Base-by-base conservation (phyloP, 2,888 invertebrate genomes). In the Acanthoscelides obtectus region DNA sequence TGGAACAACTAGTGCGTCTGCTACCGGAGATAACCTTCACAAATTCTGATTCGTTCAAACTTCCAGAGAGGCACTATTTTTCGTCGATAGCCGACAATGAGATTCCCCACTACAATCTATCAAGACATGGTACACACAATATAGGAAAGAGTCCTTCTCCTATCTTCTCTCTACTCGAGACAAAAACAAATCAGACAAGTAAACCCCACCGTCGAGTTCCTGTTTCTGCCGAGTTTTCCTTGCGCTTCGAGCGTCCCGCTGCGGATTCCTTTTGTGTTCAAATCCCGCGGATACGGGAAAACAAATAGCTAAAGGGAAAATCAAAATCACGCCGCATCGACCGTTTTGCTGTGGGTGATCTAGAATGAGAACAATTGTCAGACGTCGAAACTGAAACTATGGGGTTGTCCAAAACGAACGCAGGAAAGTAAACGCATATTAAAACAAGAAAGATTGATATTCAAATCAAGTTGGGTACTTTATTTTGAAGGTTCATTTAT, bases 301-400 rank as follows among this genome's bases (percentile, higher is more conserved):
- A 69, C 69, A 71, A 71, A 71, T 71, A 70, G 71, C 71, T 69
- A 69, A 70, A 71, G 69, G 68, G 70, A 69, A 73, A 70, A 74
- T 75, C 75, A 70, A 73, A 73, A 70, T 71, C 70, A 69, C 66
- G 70, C 67, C 72, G 69, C 70, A 68, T 67, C 70, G 45, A 45
- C 45, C 45, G 45, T 45, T 45, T 45, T 45, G 45, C 12, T 12
- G 45, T 17, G 6, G 17, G 45, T 45, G 5, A 45, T 45, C 12
- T 17, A 17, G 17, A 45, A 45, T 45, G 75, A 74, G 74, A 75
- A 75, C 77, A 77, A 76, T 74, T 71, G 74, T 63, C 17, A 45
- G 17, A 45, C 45, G n/a, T n/a, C n/a, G n/a, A n/a, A n/a, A n/a
- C n/a, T n/a, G n/a, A n/a, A n/a, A n/a, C n/a, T n/a, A n/a, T n/a